phyloP scores from a whole-genome alignment of 2,888 invertebrate genomes.

The Apotomis turbidana region DNA sequence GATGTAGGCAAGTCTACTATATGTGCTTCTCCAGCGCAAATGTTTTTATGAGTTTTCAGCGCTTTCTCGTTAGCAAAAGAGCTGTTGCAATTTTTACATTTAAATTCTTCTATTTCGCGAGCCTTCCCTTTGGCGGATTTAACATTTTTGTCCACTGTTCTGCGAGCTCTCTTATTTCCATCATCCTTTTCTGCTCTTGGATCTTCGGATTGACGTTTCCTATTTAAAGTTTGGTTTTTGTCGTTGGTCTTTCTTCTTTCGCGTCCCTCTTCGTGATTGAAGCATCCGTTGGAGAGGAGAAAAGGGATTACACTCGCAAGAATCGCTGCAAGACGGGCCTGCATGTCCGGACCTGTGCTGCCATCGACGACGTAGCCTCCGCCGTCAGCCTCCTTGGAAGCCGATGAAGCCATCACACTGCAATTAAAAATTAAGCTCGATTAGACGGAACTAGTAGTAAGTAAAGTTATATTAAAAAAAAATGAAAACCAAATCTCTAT shows the following conservation, averaged over 20 bases:
- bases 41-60: background rate
- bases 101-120: background rate
- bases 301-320: too few relatives aligned
- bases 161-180: background rate
- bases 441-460: too few relatives aligned
- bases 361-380: background rate
- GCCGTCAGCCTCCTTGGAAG: too few relatives aligned
- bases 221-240: background rate
- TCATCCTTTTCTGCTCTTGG: background rate
- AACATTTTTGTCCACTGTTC: background rate
- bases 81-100: slow-evolving; percentile 12
- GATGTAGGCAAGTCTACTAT: background rate
- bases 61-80: background rate
- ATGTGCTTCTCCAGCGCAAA: slow-evolving; percentile 3
- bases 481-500: too few relatives aligned
- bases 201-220: background rate
- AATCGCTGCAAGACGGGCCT: too few relatives aligned
- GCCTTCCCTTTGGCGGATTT: background rate
- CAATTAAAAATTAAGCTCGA: background rate
- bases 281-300: background rate
- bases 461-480: too few relatives aligned
- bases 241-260: background rate
- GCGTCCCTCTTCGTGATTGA: background rate
- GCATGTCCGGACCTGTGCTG: too few relatives aligned
- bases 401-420: too few relatives aligned